phyloP scores from a whole-genome alignment of 2,797 vertebrate species.

The Hipposideros larvatus region DNA sequence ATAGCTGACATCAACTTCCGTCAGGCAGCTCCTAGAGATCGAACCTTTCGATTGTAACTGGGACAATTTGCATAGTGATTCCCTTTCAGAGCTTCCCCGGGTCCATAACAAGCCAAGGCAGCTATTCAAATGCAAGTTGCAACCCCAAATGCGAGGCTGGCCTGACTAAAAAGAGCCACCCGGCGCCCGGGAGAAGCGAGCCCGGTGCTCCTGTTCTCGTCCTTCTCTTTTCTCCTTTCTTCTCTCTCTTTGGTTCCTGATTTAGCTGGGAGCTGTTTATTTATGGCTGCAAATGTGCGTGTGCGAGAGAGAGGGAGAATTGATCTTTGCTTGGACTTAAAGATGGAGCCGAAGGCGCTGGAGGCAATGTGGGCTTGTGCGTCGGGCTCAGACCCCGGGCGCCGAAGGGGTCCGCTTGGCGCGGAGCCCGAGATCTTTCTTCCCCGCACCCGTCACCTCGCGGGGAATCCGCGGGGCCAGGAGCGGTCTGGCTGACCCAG shows the following conservation, averaged over 20 bases:
- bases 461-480: constrained; percentile 64
- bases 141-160: constrained; percentile 93
- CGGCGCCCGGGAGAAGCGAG: constrained; percentile 84
- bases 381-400: constrained; percentile 73
- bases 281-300: constrained; percentile 88
- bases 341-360: constrained; percentile 87
- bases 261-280: constrained; percentile 89
- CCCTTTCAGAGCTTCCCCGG: constrained; percentile 93
- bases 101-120: constrained; percentile 95
- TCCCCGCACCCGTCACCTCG: constrained; percentile 58
- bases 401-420: constrained; percentile 77
- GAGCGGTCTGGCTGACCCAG: not conserved
- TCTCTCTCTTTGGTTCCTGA: constrained; percentile 85
- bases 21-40: constrained; percentile 93
- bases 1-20: constrained; percentile 95
- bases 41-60: constrained; percentile 99
- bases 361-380: constrained; percentile 82
- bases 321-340: constrained; percentile 89
- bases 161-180: constrained; percentile 87
- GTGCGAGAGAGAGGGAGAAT: constrained; percentile 81
- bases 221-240: constrained; percentile 72
- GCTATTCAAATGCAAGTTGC: constrained; percentile 97
- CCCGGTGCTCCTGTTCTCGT: constrained; percentile 77
- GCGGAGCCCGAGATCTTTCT: constrained; percentile 71
- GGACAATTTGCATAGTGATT: constrained; percentile 99